Conservation (phyloP, 2,113 vertebrate species). For the Chiloscyllium plagiosum region DNA sequence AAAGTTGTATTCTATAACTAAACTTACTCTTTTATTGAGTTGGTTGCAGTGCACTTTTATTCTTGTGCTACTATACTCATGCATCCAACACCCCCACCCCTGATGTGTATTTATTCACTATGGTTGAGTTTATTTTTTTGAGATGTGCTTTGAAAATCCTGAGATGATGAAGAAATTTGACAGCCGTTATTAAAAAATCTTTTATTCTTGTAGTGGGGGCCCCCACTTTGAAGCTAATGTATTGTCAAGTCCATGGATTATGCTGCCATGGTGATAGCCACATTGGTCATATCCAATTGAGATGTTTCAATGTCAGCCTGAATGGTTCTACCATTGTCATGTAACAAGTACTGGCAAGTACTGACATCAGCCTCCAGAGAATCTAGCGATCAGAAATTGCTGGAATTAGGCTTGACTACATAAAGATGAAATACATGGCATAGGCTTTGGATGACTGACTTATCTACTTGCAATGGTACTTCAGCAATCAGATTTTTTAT, state of each 20-base stretch:
- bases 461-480: conserved; percentile 57
- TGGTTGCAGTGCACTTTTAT: neutral
- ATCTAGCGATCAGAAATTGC: conserved; percentile 59
- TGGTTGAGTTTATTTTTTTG: neutral
- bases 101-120: neutral
- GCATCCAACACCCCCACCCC: no score
- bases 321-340: conserved; percentile 47
- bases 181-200: conserved; percentile 45
- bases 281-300: neutral
- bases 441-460: conserved; percentile 57
- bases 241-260: conserved; percentile 26
- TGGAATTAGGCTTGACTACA: conserved; percentile 58
- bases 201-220: conserved; percentile 42
- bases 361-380: conserved; percentile 63
- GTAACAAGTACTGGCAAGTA: conserved; percentile 50
- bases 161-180: conserved; percentile 54
- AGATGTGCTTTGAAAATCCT: conserved; percentile 34
- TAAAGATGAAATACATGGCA: conserved; percentile 62
- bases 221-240: conserved; percentile 43
- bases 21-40: neutral
- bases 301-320: conserved; percentile 26
- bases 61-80: neutral
- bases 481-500: conserved; percentile 45
- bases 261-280: neutral
- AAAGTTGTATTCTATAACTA: neutral